Evolutionary conservation across 1,140 invertebrate species (phyloP), one percentile per base, ranked within the genome.

Genomic region (Listronotus oregonensis): DNA sequence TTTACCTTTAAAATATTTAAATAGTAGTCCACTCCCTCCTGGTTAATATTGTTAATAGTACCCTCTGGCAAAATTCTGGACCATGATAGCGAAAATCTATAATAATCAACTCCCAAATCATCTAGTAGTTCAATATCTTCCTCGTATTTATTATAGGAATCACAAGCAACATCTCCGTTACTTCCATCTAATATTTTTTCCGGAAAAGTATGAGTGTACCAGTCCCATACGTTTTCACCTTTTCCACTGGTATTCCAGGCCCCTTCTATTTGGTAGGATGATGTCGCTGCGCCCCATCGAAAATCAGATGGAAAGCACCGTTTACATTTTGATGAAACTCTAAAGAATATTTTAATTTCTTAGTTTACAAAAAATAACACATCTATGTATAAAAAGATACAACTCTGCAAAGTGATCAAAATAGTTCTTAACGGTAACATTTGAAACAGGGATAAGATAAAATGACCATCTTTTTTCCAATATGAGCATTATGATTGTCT

Each of bases 21-120:
- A 74, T 90, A 90, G 72, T 89, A 89, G 5, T 82, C 74, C 1
- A 87, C 71, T 15, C 87, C 88, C 52, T 83, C 82, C 34, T 82
- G 78, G 69, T 88, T 89, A 0, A 88, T 70, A 11, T 80, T 66
- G 64, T 84, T 79, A 3, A 77, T 69, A n/a, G 50, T 69, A 21
- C 73, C 73, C 27, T 54, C 51, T 5, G 75, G 75, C 31, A 77
- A 55, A 15, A 75, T 64, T 32, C 85, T 72, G 4, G 83, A 64
- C 87, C 87, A 89, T 10, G 84, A 84, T 60, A 89, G 78, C 0
- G 86, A 89, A 73, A 87, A 82, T 27, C 87, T 54, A 37, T 67
- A 67, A 15, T 52, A 51, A 43, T 63, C 32, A 3, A 55, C 66
- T n/a, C 66, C 66, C 17, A 67, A 42, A 42, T 64, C 49, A 9